Conservation (phyloP, 1,140 invertebrate genomes). For the Pectinophora gossypiella region DNA sequence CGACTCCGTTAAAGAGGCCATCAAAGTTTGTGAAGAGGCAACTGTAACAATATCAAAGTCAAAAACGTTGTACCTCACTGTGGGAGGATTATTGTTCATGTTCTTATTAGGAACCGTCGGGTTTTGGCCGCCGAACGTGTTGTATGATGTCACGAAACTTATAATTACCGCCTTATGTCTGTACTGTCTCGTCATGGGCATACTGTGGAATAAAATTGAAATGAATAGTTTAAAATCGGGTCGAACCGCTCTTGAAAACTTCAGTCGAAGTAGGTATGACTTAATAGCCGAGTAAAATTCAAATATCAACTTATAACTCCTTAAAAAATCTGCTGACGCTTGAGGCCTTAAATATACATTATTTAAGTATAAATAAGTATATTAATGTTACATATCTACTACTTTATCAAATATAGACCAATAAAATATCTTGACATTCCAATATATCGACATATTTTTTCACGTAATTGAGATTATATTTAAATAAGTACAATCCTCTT, state of each 20-base stretch:
- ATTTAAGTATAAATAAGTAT: too few species aligned
- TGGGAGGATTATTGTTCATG: slow-evolving; percentile 71
- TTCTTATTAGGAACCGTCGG: slow-evolving; percentile 64
- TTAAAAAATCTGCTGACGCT: too few species aligned
- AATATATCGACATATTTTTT: too few species aligned
- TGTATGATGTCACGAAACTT: slow-evolving; percentile 71
- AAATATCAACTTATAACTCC: too few species aligned
- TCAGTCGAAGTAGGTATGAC: slow-evolving; percentile 6
- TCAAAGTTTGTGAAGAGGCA: slow-evolving; percentile 78
- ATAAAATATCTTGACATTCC: too few species aligned
- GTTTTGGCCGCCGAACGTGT: slow-evolving; percentile 54
- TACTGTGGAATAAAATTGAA: slow-evolving; percentile 87
- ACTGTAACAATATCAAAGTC: slow-evolving; percentile 75
- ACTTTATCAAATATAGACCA: too few species aligned
- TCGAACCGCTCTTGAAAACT: slow-evolving; percentile 56
- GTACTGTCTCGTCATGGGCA: slow-evolving; percentile 85
- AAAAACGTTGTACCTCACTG: slow-evolving; percentile 77
- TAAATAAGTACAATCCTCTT: too few species aligned
- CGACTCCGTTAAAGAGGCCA: slow-evolving; percentile 77
- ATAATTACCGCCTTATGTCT: slow-evolving; percentile 79
- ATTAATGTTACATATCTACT: too few species aligned
- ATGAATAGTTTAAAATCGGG: slow-evolving; percentile 85
- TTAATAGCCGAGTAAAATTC: too few species aligned
- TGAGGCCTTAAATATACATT: too few species aligned
- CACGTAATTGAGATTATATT: too few species aligned